Base-by-base conservation (phyloP, 2,888 invertebrate species). In the Oeneis ivallda region DNA sequence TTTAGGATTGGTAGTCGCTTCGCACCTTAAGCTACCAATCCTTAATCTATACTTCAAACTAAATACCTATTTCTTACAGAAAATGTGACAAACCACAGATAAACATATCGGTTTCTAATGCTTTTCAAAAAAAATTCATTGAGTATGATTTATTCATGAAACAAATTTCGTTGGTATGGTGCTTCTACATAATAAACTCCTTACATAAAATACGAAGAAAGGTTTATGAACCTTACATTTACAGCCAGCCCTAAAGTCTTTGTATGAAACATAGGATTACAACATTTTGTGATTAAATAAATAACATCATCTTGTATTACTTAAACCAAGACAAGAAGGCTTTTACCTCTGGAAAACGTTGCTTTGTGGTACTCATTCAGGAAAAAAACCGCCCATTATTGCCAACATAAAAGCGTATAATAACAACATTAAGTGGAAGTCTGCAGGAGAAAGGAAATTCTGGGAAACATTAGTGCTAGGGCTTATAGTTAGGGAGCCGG, bases 361-460 rank as follows among this genome's bases (percentile, higher is more conserved):
- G 49, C 58, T 47, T 59, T 34, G 59, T 47, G 59, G 43, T n/a
- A n/a, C 26, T 43, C 57, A 57, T 45, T 43, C 34, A 58, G 39
- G 15, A 60, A 50, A 60, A 59, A 60, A 45, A 34, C 8, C 58
- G 47, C 5, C 45, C 58, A 47, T 39, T 39, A 37, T 60, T 50
- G 49, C 37, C 37, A 37, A 50, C 50, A 15, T 69, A 69, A 72
- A 71, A 64, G 62, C 62, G 62, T 66, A 66, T 63, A 69, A 65
- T 62, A 69, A 67, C 58, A 26, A 62, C 68, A 72, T 66, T 68
- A 64, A 72, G 62, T 17, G 58, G 57, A 52, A 59, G 58, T 54
- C 57, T 53, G 49, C 50, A 64, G 37, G 53, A 68, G 56, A 59
- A 54, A 64, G 54, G 57, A 39, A 62, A 54, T 63, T 57, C 56